Evolutionary conservation across 2,113 vertebrate genomes (phyloP), one percentile per base, ranked within the genome.

Genomic region (Pungitius pungitius): DNA sequence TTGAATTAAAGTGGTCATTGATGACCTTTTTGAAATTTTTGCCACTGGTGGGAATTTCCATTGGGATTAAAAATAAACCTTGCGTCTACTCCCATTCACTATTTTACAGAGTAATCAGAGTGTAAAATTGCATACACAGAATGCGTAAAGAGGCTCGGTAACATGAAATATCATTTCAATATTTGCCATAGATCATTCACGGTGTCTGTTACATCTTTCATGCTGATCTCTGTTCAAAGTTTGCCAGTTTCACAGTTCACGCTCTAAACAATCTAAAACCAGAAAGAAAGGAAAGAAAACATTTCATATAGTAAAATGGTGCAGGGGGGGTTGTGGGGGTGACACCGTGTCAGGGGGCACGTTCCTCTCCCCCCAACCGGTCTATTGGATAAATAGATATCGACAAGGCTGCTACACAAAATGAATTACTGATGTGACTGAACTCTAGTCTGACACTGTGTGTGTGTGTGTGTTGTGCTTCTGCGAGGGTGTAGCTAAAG

Each of bases 381-480:
- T 78, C 74, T 59, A 71, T 37, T 80, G 72, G 85, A 85, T 86
- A 86, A 88, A 90, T 90, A 86, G 87, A 82, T 92, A 90, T 91
- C 75, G 89, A 91, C 83, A 78, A 73, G 75, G 69, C 77, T 73
- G 73, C 87, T 81, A 72, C 77, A 60, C 63, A 69, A 71, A 87
- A 85, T 82, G 84, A 89, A 90, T 67, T 74, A 86, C 86, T 88
- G 87, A 90, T 88, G 84, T 79, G 81, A 77, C 83, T 85, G 80
- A 91, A 89, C 73, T 90, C 87, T 73, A 85, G 75, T 67, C 65
- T 76, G 65, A 84, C 70, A 66, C 18, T 8, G 69, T 61, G 59
- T 65, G 59, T 43, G 71, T 42, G 49, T 56, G 67, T 45, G 37
- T 54, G 64, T 37, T 58, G 58, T 55, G 49, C 56, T 65, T 51